Evolutionary conservation across 2,113 vertebrate genomes (phyloP).

Genomic region (Rattus rattus): DNA sequence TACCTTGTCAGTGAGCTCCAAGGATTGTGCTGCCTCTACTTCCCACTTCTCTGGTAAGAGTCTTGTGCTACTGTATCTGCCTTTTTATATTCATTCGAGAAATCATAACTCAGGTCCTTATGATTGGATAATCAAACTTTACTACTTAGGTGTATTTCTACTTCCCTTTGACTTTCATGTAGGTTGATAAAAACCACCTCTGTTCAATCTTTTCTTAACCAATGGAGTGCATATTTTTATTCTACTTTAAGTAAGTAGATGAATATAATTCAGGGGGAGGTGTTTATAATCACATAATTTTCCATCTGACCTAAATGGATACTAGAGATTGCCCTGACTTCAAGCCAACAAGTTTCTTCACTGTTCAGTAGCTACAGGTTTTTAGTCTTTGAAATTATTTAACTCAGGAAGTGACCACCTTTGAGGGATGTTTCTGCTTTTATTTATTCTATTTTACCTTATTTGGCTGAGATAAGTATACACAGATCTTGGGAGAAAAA

Average conservation of each 20-base stretch:
- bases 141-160: not conserved
- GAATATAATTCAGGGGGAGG: not conserved
- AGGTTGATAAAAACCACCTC: not conserved
- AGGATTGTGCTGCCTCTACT: not conserved
- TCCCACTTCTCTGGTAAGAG: not conserved
- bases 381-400: not conserved
- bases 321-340: not conserved
- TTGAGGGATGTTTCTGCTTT: not conserved
- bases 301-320: not conserved
- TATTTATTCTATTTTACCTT: not conserved
- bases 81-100: not conserved
- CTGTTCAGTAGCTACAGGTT: not conserved
- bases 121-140: not conserved
- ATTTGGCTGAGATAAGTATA: not conserved
- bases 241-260: not conserved
- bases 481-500: not conserved
- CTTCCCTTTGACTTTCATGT: not conserved
- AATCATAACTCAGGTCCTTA: not conserved
- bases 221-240: not conserved
- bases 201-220: not conserved
- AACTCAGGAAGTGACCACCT: not conserved
- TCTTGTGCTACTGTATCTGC: no score
- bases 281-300: not conserved
- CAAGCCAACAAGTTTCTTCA: not conserved
- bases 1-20: not conserved